These are phyloP conservation scores for Telenomus remus DNA, from an alignment of 1,140 invertebrate species.

Conservation along the genomic window DNA sequence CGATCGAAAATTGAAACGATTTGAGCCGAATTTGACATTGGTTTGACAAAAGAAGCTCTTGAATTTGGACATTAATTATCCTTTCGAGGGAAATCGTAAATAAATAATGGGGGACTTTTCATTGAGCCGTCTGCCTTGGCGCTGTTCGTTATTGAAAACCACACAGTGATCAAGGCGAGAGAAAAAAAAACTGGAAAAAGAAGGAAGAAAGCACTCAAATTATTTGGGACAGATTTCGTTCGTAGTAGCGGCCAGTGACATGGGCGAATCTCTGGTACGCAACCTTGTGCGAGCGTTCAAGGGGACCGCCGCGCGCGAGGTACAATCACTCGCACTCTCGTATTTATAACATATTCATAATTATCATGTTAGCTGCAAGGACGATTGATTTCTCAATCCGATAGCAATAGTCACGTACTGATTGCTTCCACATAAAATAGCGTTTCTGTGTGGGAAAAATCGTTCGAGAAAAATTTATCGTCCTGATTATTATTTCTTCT, in stretches of 20 bases:
- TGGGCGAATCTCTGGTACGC: conserved; percentile 29
- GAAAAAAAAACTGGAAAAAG: too few relatives aligned
- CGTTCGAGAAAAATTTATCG: conserved; percentile 54
- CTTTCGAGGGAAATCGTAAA: conserved; percentile 45
- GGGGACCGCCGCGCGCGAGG: conserved; percentile 57
- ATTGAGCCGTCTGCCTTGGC: conserved; percentile 49
- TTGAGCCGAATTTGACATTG: too few relatives aligned
- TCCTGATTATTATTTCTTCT: conserved; percentile 43
- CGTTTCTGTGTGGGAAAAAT: conserved; percentile 55
- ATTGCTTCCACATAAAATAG: conserved; percentile 59
- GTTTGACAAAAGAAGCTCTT: too few relatives aligned
- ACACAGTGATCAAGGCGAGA: conserved; percentile 11
- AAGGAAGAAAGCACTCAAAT: not conserved
- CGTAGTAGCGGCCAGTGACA: not conserved
- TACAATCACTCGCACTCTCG: conserved; percentile 64
- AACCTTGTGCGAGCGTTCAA: conserved; percentile 61
- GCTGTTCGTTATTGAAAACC: conserved; percentile 51
- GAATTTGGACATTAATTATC: too few relatives aligned
- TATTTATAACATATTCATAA: conserved; percentile 75
- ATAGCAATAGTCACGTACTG: conserved; percentile 59
- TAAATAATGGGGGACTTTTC: conserved; percentile 52
- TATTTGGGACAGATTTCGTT: not conserved
- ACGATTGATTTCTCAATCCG: conserved; percentile 70
- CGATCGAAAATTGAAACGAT: too few relatives aligned
- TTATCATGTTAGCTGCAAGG: conserved; percentile 71